Base-by-base conservation (phyloP, 2,797 vertebrate species). In the Phrynocephalus vlangalii region DNA sequence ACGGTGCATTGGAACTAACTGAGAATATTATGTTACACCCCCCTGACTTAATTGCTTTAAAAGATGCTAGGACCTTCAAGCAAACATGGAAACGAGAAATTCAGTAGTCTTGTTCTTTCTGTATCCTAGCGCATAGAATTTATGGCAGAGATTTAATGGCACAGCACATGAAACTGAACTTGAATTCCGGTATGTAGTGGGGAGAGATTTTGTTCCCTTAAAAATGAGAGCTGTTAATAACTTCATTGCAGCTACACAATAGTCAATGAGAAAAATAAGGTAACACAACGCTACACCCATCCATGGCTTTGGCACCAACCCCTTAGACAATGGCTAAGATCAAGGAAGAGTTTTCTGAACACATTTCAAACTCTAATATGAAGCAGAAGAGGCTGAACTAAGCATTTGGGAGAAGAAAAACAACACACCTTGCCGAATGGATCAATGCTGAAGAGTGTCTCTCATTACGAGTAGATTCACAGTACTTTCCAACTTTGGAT, bases 11-110 rank as follows among this genome's bases (percentile, higher is more conserved):
- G 86, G 87, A 88, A 71, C 38, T 15, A 15, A 11, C 20, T 20
- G 60, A 66, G 82, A 87, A 88, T 87, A 84, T 90, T 87, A 85
- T 91, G 90, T 87, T 84, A 52, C 70, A 83, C 67, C 24, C 52
- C 30, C 72, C 81, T 33, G 28, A 80, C 63, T 84, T 87, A 92
- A 93, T 92, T 91, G 81, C 26, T 92, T 93, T 91, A 86, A 91
- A 92, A 92, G 90, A 90, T 80, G 60, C 82, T 82, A 44, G 87
- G 89, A 88, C 86, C 30, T 84, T 84, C 68, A 79, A 76, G 20
- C 33, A n/a, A 87, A 63, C 89, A 87, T 89, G 90, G 92, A 89
- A 85, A 18, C 24, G 88, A 91, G 91, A 83, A 91, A 86, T 84
- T 80, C 1, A 87, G 86, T 5, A 70, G 71, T 85, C 6, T 22